A percentile compares a stretch with the other conserved stretches of the same genome.
Evolutionary conservation across 2,113 vertebrate species (phyloP).

Genomic region (Rhinogobius similis): DNA sequence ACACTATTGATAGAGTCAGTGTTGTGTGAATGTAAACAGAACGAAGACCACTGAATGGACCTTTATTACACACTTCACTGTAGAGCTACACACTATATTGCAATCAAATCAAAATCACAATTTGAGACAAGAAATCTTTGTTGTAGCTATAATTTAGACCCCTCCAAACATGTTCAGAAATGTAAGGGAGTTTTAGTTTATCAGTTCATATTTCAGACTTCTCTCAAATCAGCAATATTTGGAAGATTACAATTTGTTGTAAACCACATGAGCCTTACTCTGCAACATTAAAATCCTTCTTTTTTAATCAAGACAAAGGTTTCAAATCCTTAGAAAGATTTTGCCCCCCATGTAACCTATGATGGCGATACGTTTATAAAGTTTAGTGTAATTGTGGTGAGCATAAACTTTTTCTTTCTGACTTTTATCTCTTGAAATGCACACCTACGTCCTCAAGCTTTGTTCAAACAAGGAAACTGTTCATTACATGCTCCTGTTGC

Average conservation of each 20-base stretch:
- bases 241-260: no score
- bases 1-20: not conserved
- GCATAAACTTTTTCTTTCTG: not conserved
- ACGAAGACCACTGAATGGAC: no score
- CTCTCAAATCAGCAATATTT: not conserved
- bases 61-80: no score
- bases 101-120: no score
- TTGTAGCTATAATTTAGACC: no score
- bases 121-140: no score
- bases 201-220: no score
- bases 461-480: slow-evolving; percentile 12
- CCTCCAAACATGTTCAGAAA: no score
- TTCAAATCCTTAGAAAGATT: not conserved
- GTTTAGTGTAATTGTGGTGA: not conserved
- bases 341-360: not conserved
- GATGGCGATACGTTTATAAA: not conserved
- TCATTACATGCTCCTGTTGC: slow-evolving; percentile 2
- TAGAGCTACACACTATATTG: no score
- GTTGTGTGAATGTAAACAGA: not conserved
- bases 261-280: no score
- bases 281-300: not conserved
- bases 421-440: slow-evolving; percentile 2
- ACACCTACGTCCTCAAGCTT: not conserved
- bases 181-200: no score
- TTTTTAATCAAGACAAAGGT: not conserved